phyloP scores from a whole-genome alignment of 2,888 invertebrate species.

The Morpho achilles region DNA sequence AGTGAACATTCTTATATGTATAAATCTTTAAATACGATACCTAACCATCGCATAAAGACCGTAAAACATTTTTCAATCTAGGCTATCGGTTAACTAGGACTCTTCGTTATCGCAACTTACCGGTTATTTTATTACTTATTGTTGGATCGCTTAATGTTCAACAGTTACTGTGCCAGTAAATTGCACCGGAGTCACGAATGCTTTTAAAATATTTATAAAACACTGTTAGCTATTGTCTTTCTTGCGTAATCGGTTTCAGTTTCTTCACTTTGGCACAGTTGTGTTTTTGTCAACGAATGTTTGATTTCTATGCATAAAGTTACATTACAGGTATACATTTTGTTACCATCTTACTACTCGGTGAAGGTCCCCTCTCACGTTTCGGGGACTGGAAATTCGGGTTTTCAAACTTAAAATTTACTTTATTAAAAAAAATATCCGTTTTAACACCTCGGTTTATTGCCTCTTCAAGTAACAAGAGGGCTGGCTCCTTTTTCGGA shows the following conservation, averaged over 20 bases:
- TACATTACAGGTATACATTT: background rate
- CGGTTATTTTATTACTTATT: constrained; percentile 59
- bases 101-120: constrained; percentile 35
- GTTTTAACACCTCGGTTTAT: too few relatives aligned
- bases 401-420: too few relatives aligned
- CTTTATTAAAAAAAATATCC: too few relatives aligned
- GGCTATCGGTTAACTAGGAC: constrained; percentile 61
- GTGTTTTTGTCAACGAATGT: background rate
- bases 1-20: too few relatives aligned
- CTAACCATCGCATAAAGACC: too few relatives aligned
- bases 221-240: constrained; percentile 9
- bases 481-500: too few relatives aligned
- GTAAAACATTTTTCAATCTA: constrained; percentile 37
- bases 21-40: too few relatives aligned
- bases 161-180: constrained; percentile 33
- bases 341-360: too few relatives aligned
- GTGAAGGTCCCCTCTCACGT: too few relatives aligned
- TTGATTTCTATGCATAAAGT: background rate
- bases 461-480: too few relatives aligned
- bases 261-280: constrained; percentile 6
- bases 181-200: constrained; percentile 36
- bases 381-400: too few relatives aligned
- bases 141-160: constrained; percentile 49
- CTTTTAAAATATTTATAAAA: constrained; percentile 22
- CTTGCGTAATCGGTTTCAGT: constrained; percentile 13